phyloP scores from a whole-genome alignment of 2,888 invertebrate species.

The Saturnia japonica region DNA sequence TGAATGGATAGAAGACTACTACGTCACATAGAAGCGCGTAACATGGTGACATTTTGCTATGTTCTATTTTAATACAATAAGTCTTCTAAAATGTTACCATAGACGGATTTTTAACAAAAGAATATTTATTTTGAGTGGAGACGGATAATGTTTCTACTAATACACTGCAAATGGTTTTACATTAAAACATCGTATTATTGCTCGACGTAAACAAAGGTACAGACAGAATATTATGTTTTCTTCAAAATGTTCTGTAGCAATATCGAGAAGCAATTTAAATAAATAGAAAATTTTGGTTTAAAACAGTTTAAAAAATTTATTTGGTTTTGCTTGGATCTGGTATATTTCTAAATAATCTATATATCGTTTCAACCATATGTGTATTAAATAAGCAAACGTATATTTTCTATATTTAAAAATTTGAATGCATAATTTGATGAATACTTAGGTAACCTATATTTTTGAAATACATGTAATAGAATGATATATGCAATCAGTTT shows the following conservation, averaged over 20 bases:
- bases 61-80: slow-evolving; percentile 23
- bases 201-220: neutral
- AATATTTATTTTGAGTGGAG: slow-evolving; percentile 4
- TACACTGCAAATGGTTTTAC: neutral
- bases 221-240: neutral
- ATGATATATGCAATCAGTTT: neutral
- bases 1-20: slow-evolving; percentile 61
- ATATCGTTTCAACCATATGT: neutral
- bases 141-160: neutral
- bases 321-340: neutral
- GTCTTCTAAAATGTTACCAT: slow-evolving; percentile 20
- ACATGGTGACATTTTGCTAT: slow-evolving; percentile 32
- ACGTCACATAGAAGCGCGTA: slow-evolving; percentile 50
- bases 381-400: neutral
- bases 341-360: neutral
- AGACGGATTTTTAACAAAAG: slow-evolving; percentile 6
- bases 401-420: neutral
- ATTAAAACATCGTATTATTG: slow-evolving; percentile 6
- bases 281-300: neutral
- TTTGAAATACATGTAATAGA: neutral
- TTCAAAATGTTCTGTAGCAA: neutral
- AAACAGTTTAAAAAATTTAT: neutral
- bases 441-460: neutral
- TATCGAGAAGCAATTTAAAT: neutral
- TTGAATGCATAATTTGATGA: neutral